Evolutionary conservation across 2,113 vertebrate genomes (phyloP).

Genomic region (Xenus cinereus): DNA sequence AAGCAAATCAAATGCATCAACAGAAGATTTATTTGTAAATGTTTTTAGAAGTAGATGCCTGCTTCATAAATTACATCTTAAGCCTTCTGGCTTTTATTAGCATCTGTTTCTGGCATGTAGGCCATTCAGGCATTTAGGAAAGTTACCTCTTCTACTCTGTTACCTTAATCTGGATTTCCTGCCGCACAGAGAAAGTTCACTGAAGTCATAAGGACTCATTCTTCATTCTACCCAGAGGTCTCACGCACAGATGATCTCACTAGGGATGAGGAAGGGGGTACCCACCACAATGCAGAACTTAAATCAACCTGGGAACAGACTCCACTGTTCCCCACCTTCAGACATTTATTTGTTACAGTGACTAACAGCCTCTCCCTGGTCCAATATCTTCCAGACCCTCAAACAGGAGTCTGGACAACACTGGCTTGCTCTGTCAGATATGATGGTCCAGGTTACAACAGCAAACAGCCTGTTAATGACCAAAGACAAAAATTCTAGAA

Average conservation of each 20-base stretch:
- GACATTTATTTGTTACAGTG: neutral
- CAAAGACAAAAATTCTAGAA: neutral
- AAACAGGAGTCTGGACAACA: neutral
- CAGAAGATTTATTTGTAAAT: neutral
- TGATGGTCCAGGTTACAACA: neutral
- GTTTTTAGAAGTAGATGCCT: neutral
- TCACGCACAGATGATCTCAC: neutral
- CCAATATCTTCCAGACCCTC: neutral
- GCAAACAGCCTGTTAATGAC: neutral
- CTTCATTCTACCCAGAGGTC: neutral
- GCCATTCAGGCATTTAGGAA: neutral
- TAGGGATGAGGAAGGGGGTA: neutral
- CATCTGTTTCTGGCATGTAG: neutral
- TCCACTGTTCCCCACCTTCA: neutral
- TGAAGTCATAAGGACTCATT: neutral
- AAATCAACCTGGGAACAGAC: neutral
- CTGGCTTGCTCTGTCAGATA: neutral
- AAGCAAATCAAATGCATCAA: neutral
- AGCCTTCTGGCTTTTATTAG: neutral
- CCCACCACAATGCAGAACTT: neutral
- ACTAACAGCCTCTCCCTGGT: neutral
- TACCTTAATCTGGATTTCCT: neutral
- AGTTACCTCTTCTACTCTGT: neutral
- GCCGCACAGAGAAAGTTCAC: neutral
- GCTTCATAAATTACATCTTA: neutral